phyloP scores from a whole-genome alignment of 2,113 vertebrate genomes.

The Muntiacus muntjak region DNA sequence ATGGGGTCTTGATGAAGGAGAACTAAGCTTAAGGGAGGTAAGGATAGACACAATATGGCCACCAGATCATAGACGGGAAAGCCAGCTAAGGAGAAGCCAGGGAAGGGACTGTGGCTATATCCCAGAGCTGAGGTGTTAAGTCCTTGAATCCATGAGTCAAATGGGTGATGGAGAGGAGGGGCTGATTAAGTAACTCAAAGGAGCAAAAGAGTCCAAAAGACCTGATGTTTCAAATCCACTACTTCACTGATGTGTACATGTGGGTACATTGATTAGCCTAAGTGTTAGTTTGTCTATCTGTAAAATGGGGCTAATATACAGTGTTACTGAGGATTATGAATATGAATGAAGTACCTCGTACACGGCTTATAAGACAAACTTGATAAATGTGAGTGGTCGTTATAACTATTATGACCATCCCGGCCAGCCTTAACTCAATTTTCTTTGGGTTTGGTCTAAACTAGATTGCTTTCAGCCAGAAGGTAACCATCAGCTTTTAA shows the following conservation, averaged over 20 bases:
- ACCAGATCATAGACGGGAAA: not conserved
- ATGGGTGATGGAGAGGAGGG: not conserved
- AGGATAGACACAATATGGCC: not conserved
- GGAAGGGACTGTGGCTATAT: not conserved
- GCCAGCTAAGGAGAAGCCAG: not conserved
- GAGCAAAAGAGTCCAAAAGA: not conserved
- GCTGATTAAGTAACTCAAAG: not conserved
- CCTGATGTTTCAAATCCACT: not conserved
- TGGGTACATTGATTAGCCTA: not conserved
- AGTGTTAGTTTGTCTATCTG: not conserved
- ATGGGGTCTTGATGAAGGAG: not conserved
- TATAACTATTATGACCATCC: not conserved
- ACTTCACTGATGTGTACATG: not conserved
- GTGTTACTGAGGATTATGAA: not conserved
- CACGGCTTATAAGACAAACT: not conserved
- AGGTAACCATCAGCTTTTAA: not conserved
- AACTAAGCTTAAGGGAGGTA: not conserved
- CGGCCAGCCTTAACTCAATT: not conserved
- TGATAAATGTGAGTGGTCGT: not conserved
- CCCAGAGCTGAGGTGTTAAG: too few relatives aligned
- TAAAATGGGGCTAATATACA: not conserved
- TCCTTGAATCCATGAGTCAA: not conserved
- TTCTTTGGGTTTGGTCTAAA: not conserved
- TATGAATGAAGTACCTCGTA: not conserved
- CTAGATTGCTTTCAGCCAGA: not conserved